Conservation (phyloP, 2,797 vertebrate genomes). For the Urophycis tenuis region DNA sequence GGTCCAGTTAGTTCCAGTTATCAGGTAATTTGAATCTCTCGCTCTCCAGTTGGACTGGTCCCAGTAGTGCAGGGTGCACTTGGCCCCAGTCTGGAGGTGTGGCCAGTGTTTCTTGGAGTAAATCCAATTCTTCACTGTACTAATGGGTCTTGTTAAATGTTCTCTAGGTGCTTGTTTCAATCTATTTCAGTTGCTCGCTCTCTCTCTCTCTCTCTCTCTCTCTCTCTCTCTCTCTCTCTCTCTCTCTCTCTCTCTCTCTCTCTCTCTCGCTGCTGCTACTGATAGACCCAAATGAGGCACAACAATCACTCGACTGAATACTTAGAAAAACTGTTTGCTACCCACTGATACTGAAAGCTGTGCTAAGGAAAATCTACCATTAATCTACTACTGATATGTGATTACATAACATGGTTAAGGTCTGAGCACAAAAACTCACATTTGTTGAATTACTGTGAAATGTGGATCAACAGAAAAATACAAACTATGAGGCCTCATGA, state of each 20-base stretch:
- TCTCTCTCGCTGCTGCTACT: neutral
- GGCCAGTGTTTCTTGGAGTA: constrained; percentile 27
- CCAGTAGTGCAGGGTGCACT: constrained; percentile 10
- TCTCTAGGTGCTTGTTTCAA: neutral
- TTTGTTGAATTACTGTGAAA: neutral
- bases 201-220: neutral
- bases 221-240: neutral
- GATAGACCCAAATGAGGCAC: neutral
- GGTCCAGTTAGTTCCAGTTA: neutral
- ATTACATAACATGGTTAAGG: neutral
- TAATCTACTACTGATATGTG: neutral
- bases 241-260: neutral
- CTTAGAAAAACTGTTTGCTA: neutral
- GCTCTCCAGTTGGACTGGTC: constrained; percentile 12
- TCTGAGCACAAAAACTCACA: neutral
- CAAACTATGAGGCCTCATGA: neutral
- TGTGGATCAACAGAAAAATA: neutral
- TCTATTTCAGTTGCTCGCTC: neutral
- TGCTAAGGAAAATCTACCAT: neutral
- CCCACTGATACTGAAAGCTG: neutral
- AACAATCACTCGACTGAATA: neutral
- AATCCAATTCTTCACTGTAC: constrained; percentile 11
- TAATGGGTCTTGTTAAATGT: constrained; percentile 7
- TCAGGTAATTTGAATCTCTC: constrained; percentile 18
- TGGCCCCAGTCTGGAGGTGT: constrained; percentile 43